Base-by-base conservation (phyloP, 2,888 invertebrate genomes). In the Tryphoninae sp. region DNA sequence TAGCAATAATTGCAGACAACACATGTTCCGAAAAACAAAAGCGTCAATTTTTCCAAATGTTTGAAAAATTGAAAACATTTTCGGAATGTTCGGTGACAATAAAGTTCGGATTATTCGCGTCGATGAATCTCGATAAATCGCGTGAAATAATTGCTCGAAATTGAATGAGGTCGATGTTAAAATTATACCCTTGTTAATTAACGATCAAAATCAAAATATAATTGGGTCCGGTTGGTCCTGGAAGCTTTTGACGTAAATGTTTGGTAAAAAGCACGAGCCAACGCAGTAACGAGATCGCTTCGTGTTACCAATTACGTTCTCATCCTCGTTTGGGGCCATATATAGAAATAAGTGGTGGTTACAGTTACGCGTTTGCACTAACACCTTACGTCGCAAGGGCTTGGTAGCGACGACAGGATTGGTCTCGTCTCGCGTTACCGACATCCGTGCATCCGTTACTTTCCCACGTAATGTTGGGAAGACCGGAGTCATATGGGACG, bases 301-400 rank as follows among this genome's bases (percentile, higher is more conserved):
- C 88, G 69, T 65, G 84, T 89, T 88, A 87, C 89, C 89, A 89
- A 89, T 89, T 88, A 89, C 78, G 84, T 6, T 67, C 69, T 81
- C 58, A 62, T 51, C 62, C 65, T 58, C 65, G 64, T 71, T 33
- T 9, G 77, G 40, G 64, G 51, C 33, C 64, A 74, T 16, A 26
- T 81, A 81, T 80, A 77, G 82, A 86, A 87, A 88, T 89, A 87
- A 89, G 86, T 88, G 87, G 85, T 84, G 88, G 89, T 89, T 89
- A 89, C 86, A 84, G 88, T 89, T 89, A 87, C 89, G 86, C 84
- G 86, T 86, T 86, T 83, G 84, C 85, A 80, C 85, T 85, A 85
- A 81, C 68, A 87, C 83, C 85, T 86, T 88, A 85, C 86, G 84
- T 19, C 9, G 87, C 85, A 87, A 65, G 78, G 45, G 51, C 55